Evolutionary conservation across 1,140 invertebrate species (phyloP).

Genomic region (Cephus cinctus): DNA sequence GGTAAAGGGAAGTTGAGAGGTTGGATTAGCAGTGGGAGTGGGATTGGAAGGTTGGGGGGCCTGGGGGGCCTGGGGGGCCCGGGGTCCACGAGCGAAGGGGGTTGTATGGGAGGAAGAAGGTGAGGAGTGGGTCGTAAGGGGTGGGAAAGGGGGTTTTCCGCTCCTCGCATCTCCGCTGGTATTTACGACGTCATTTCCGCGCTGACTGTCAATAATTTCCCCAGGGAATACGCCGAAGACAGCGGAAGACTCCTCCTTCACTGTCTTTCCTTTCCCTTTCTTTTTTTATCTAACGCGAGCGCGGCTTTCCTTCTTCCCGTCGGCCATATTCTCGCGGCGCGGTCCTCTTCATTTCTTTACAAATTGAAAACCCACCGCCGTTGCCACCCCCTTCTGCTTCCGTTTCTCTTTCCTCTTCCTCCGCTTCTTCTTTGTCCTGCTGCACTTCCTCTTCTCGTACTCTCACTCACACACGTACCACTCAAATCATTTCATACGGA

Average conservation of each 20-base stretch:
- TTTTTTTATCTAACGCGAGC: constrained; percentile 16
- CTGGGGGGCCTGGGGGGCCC: no score
- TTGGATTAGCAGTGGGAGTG: constrained; percentile 30
- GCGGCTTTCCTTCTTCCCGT: no score
- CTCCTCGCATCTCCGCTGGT: constrained; percentile 42
- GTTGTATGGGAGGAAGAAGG: constrained; percentile 16
- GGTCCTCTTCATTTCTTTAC: constrained; percentile 22
- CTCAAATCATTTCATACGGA: no score
- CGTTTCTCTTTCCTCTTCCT: no score
- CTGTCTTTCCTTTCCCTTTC: constrained; percentile 7
- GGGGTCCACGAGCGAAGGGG: no score
- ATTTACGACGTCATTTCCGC: constrained; percentile 56
- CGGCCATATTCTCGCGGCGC: background rate
- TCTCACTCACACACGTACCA: no score
- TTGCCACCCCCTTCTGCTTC: no score
- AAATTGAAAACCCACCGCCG: constrained; percentile 41
- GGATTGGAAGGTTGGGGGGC: constrained; percentile 14
- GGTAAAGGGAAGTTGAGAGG: constrained; percentile 28
- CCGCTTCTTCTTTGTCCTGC: no score
- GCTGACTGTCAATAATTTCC: constrained; percentile 57
- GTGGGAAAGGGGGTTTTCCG: constrained; percentile 12
- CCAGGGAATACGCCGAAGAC: constrained; percentile 48
- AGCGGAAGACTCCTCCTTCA: constrained; percentile 15
- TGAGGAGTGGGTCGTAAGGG: background rate
- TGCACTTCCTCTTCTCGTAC: no score